phyloP scores from a whole-genome alignment of 2,888 invertebrate species.

The Panorpa germanica region DNA sequence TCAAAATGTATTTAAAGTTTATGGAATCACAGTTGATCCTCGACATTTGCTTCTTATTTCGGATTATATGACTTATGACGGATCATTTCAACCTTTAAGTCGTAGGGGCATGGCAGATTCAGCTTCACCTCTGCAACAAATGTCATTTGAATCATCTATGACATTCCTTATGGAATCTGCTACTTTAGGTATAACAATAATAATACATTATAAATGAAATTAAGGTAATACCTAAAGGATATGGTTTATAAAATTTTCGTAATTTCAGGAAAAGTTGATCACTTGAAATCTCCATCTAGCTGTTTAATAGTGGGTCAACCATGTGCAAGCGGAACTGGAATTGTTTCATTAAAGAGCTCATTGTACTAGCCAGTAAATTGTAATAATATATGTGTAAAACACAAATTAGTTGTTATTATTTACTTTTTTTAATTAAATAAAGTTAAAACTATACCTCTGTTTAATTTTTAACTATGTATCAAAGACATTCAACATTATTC shows the following conservation, averaged over 20 bases:
- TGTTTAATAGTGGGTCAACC: slow-evolving; percentile 74
- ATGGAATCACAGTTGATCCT: slow-evolving; percentile 89
- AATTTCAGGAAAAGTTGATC: slow-evolving; percentile 48
- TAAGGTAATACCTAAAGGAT: neutral
- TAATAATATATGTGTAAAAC: no score
- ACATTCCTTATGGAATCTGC: slow-evolving; percentile 68
- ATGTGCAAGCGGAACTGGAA: slow-evolving; percentile 72
- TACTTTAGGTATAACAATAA: slow-evolving; percentile 18
- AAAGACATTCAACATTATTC: no score
- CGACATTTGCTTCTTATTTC: slow-evolving; percentile 84
- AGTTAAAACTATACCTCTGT: no score
- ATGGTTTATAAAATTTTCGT: slow-evolving; percentile 4
- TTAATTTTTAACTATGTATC: no score
- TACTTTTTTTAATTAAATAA: no score
- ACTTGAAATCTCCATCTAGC: slow-evolving; percentile 67
- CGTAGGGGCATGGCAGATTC: slow-evolving; percentile 76
- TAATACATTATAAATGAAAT: neutral
- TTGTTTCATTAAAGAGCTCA: no score
- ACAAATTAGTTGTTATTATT: no score
- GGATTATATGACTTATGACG: slow-evolving; percentile 96
- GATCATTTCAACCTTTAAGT: slow-evolving; percentile 75
- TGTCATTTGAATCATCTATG: slow-evolving; percentile 91
- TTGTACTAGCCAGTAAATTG: no score
- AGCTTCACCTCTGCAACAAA: slow-evolving; percentile 91
- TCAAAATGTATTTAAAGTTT: slow-evolving; percentile 88